phyloP scores from a whole-genome alignment of 2,888 invertebrate species.

The Cylloceria caligata region DNA sequence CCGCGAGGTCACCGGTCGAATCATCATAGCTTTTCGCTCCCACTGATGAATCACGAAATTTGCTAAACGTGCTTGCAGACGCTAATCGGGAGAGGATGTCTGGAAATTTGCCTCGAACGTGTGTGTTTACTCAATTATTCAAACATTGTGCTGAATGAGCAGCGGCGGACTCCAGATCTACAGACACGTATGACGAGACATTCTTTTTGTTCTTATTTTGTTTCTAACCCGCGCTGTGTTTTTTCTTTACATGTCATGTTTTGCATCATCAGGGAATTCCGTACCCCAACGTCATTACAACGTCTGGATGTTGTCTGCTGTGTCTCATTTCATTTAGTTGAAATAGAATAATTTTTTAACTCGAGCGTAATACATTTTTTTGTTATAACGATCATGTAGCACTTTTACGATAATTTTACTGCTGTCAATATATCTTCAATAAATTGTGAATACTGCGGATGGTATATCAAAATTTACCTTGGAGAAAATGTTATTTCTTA shows the following conservation, averaged over 20 bases:
- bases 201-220: not conserved
- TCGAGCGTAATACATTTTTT: not conserved
- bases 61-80: slow-evolving; percentile 23
- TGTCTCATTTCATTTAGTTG: slow-evolving; percentile 7
- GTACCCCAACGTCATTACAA: slow-evolving; percentile 30
- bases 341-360: not conserved
- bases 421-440: no score
- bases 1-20: slow-evolving; percentile 53
- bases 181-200: not conserved
- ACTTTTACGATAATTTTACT: not conserved
- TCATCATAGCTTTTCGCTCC: slow-evolving; percentile 51
- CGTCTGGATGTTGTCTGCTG: slow-evolving; percentile 36
- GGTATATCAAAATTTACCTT: no score
- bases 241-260: slow-evolving; percentile 1
- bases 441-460: no score
- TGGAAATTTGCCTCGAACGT: slow-evolving; percentile 46
- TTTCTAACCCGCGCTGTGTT: not conserved
- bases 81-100: slow-evolving; percentile 23
- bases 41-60: slow-evolving; percentile 62
- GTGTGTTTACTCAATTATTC: slow-evolving; percentile 61
- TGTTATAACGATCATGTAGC: not conserved
- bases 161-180: not conserved
- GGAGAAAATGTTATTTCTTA: no score
- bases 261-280: slow-evolving; percentile 36
- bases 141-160: slow-evolving; percentile 46